Conservation (phyloP, 2,113 vertebrate species). For the Pygoscelis adeliae region DNA sequence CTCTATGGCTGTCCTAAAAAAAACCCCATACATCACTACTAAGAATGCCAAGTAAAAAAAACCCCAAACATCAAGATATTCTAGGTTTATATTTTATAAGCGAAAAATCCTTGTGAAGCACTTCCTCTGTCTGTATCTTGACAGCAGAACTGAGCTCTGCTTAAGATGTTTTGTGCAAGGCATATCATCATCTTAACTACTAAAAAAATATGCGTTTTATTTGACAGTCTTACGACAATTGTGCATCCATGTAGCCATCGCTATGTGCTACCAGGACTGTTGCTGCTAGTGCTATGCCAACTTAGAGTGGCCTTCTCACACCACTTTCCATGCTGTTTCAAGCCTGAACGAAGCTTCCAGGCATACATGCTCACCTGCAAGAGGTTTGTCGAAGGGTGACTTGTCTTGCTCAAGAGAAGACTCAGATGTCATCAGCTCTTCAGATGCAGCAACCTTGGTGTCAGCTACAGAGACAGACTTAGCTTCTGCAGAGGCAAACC, state of each 20-base stretch:
- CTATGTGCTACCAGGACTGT: rapidly evolving
- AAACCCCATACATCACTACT: neutral
- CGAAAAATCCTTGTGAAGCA: rapidly evolving
- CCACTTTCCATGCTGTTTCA: rapidly evolving
- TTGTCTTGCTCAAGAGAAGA: neutral
- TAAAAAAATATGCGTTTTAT: rapidly evolving
- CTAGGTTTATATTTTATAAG: neutral
- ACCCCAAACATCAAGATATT: neutral
- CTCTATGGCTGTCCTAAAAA: neutral
- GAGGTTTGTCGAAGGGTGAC: neutral
- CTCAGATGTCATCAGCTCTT: neutral
- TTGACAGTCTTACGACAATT: rapidly evolving
- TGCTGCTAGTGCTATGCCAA: neutral
- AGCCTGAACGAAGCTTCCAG: neutral
- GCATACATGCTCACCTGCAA: neutral
- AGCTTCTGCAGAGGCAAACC: neutral
- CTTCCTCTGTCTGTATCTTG: neutral
- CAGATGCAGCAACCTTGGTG: neutral
- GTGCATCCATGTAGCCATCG: neutral
- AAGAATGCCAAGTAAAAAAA: neutral
- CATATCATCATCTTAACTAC: neutral
- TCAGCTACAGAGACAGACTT: neutral
- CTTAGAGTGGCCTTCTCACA: rapidly evolving
- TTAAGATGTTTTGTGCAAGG: neutral
- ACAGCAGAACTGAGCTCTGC: neutral